Percentiles rank a stretch among this genome's conserved stretches.
Evolutionary conservation across 2,888 invertebrate genomes (phyloP).

Genomic region (Cabera pusaria): DNA sequence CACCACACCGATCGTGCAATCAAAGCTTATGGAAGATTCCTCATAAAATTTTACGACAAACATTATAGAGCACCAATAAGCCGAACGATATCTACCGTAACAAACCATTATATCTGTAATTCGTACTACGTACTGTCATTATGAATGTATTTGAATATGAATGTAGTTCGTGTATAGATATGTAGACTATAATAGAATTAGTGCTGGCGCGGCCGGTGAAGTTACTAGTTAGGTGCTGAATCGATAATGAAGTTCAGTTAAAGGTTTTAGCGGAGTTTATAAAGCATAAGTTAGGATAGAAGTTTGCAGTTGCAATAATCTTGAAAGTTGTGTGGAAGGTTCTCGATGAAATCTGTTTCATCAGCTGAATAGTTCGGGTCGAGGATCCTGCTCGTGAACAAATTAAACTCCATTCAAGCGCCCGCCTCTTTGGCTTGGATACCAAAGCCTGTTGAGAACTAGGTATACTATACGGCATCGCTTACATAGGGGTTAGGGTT

Average conservation of each 20-base stretch:
- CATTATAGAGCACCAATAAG: constrained; percentile 59
- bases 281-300: constrained; percentile 37
- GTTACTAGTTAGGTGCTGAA: constrained; percentile 19
- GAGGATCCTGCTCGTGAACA: constrained; percentile 39
- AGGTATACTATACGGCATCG: no score
- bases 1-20: constrained; percentile 51
- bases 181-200: constrained; percentile 32
- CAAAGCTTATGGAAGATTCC: constrained; percentile 62
- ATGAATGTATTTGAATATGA: constrained; percentile 45
- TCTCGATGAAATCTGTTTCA: constrained; percentile 43
- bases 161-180: constrained; percentile 23
- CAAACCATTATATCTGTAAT: constrained; percentile 52
- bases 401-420: constrained; percentile 53
- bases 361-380: constrained; percentile 43
- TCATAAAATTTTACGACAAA: constrained; percentile 67
- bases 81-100: constrained; percentile 48
- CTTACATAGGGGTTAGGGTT: no score
- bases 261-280: constrained; percentile 33
- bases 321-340: constrained; percentile 41
- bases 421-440: constrained; percentile 35
- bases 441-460: constrained; percentile 23
- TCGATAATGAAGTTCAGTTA: constrained; percentile 26
- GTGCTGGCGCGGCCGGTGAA: constrained; percentile 15
- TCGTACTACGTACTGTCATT: constrained; percentile 38
- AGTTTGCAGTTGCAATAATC: constrained; percentile 37